Evolutionary conservation across 2,113 vertebrate genomes (phyloP).

Genomic region (Micromys minutus): DNA sequence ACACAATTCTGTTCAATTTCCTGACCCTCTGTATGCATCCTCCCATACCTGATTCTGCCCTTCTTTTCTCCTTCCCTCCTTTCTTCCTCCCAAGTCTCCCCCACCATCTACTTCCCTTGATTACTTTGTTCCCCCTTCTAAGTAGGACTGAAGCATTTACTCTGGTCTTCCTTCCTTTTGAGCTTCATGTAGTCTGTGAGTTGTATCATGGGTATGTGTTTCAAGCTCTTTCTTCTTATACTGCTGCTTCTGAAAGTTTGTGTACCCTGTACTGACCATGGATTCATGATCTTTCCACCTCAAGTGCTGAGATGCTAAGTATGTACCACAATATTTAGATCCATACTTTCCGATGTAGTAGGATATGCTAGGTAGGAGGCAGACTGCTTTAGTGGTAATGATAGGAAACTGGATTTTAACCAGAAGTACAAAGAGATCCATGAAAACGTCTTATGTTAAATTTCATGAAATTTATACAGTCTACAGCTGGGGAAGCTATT

Average conservation of each 20-base stretch:
- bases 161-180: too few species aligned
- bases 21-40: too few species aligned
- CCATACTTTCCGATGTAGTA: not conserved
- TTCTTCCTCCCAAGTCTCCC: not conserved
- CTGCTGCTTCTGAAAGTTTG: not conserved
- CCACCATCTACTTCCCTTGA: too few species aligned
- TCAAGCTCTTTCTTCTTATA: too few species aligned
- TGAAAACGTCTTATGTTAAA: conserved; percentile 6
- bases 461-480: not conserved
- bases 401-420: not conserved
- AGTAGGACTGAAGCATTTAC: too few species aligned
- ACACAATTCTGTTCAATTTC: too few species aligned
- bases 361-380: not conserved
- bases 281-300: not conserved
- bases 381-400: not conserved
- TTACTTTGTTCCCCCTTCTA: too few species aligned
- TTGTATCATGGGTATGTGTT: too few species aligned
- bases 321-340: not conserved
- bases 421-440: not conserved
- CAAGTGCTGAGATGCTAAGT: not conserved
- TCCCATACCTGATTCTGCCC: too few species aligned
- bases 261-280: not conserved
- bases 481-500: not conserved
- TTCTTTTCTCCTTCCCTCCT: not conserved
- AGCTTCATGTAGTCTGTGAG: too few species aligned